phyloP scores from a whole-genome alignment of 2,888 invertebrate species.

The Drosophila atripex region DNA sequence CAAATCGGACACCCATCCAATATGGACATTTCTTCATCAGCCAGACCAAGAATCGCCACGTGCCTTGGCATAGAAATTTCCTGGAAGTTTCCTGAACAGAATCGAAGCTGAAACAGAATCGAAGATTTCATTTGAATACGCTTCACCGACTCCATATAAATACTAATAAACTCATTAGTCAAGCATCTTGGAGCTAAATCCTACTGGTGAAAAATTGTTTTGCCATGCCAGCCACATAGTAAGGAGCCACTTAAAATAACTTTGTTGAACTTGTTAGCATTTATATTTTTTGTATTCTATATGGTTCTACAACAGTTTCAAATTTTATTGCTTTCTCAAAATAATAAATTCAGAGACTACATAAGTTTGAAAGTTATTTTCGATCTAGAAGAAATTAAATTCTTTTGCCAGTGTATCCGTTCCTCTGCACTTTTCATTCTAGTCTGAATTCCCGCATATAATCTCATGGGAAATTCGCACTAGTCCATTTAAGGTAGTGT shows the following conservation, averaged over 20 bases:
- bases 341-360: too few relatives aligned
- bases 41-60: conserved; percentile 55
- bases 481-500: conserved; percentile 44
- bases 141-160: conserved; percentile 32
- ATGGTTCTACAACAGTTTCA: too few relatives aligned
- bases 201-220: conserved; percentile 9
- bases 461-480: conserved; percentile 28
- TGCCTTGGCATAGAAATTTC: conserved; percentile 7
- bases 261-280: neutral
- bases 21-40: conserved; percentile 57
- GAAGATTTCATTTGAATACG: conserved; percentile 43
- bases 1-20: conserved; percentile 65
- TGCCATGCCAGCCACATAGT: neutral
- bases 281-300: too few relatives aligned
- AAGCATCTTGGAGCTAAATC: conserved; percentile 37
- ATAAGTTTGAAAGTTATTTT: neutral
- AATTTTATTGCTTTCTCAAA: too few relatives aligned
- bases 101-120: conserved; percentile 2
- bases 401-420: conserved; percentile 3
- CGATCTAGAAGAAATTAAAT: neutral
- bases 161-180: conserved; percentile 49
- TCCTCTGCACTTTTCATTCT: neutral
- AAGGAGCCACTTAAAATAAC: neutral
- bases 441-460: neutral
- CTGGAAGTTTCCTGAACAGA: conserved; percentile 29